These are phyloP conservation scores for Perca fluviatilis DNA, from an alignment of 2,113 vertebrate species.

Conservation along the genomic window DNA sequence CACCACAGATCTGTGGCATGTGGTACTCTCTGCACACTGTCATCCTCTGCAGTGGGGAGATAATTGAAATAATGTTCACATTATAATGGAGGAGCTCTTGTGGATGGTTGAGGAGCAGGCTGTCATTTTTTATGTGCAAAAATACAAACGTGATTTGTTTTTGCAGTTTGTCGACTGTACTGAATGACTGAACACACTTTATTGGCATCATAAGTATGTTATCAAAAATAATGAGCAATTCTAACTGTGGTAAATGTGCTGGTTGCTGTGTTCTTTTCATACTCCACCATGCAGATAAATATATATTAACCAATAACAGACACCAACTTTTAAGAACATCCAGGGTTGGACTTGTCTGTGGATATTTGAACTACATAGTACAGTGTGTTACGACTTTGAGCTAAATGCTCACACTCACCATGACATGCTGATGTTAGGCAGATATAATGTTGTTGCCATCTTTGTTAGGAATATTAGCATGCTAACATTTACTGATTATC, in stretches of 20 bases:
- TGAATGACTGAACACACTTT: neutral
- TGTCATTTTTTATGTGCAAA: neutral
- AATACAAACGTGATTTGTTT: neutral
- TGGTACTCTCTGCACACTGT: slow-evolving; percentile 4
- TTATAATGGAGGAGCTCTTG: neutral
- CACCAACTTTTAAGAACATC: neutral
- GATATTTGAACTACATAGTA: neutral
- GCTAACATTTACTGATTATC: neutral
- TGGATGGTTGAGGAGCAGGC: neutral
- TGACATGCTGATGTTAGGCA: neutral
- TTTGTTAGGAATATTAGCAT: neutral
- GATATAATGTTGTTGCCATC: neutral
- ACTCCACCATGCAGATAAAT: neutral
- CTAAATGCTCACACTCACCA: neutral
- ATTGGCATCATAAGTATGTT: neutral
- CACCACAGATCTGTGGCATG: neutral
- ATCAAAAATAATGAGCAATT: neutral
- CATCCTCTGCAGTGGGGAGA: slow-evolving; percentile 11
- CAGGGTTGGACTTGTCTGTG: neutral
- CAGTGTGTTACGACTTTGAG: neutral
- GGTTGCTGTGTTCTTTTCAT: neutral
- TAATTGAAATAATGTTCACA: slow-evolving; percentile 35
- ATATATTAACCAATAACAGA: neutral
- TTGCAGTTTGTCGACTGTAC: neutral
- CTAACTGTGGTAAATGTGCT: neutral